Conservation (phyloP, 2,797 vertebrate genomes). For the Macropus fuliginosus region DNA sequence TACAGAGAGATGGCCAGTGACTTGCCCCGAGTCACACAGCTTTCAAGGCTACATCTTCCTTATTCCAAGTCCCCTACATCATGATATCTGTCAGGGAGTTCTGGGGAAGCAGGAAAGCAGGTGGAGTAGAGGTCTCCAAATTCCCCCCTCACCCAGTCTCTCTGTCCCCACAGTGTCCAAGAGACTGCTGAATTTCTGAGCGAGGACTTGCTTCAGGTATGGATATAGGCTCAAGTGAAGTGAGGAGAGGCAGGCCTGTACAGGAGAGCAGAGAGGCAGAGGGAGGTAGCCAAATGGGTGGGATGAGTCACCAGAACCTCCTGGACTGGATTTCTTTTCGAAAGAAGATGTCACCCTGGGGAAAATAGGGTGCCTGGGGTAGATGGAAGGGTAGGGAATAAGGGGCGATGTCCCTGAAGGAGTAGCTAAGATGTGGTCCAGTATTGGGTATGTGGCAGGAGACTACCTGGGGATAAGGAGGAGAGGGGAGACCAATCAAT, state of each 20-base stretch:
- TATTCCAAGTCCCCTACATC: background rate
- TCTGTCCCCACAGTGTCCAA: conserved; percentile 85
- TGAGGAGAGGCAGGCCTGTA: conserved; percentile 37
- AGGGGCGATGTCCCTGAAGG: background rate
- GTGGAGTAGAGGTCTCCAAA: background rate
- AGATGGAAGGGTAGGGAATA: background rate
- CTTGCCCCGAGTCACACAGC: background rate
- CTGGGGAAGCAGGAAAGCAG: background rate
- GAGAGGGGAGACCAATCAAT: background rate
- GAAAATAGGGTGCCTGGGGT: background rate
- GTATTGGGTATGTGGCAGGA: background rate
- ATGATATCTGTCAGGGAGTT: background rate
- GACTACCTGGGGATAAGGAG: background rate
- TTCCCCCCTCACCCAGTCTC: conserved; percentile 58
- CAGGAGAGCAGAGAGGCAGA: background rate
- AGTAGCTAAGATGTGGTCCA: background rate
- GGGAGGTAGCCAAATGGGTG: background rate
- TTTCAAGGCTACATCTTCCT: background rate
- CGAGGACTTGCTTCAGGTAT: conserved; percentile 93
- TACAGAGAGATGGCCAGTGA: background rate
- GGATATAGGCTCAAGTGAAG: conserved; percentile 21
- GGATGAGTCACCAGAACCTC: background rate
- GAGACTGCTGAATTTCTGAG: conserved; percentile 94
- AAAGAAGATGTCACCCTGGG: background rate
- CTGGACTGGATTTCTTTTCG: conserved; percentile 26